Conservation (phyloP, 2,888 invertebrate species). For the Drosophila yooni region DNA sequence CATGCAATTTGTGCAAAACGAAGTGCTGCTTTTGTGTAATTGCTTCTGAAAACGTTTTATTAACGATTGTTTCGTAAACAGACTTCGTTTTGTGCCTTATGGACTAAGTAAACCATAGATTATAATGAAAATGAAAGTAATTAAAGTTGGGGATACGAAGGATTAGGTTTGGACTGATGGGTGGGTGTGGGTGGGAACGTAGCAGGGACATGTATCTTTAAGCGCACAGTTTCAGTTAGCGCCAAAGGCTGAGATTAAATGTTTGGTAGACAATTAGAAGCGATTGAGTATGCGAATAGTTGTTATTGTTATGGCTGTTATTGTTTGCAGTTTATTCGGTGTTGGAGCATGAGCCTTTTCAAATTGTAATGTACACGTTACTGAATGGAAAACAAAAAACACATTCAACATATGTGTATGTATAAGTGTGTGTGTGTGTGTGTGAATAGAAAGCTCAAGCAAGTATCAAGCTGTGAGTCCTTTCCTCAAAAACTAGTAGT, state of each 20-base stretch:
- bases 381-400: conserved; percentile 36
- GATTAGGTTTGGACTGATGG: conserved; percentile 14
- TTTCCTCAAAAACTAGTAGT: conserved; percentile 14
- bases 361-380: conserved; percentile 51
- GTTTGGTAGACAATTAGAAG: conserved; percentile 70
- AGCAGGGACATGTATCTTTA: conserved; percentile 43
- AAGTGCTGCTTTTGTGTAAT: conserved; percentile 50
- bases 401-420: conserved; percentile 29
- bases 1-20: conserved; percentile 78
- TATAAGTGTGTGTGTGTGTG: conserved; percentile 3
- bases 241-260: conserved; percentile 39
- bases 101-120: conserved; percentile 59
- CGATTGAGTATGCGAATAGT: conserved; percentile 52
- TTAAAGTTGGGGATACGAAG: conserved; percentile 54
- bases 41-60: conserved; percentile 21
- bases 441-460: conserved; percentile 51
- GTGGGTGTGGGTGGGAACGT: conserved; percentile 20
- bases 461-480: conserved; percentile 56
- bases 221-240: conserved; percentile 61
- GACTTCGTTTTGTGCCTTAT: conserved; percentile 63
- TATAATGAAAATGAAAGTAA: conserved; percentile 67
- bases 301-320: conserved; percentile 36
- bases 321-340: conserved; percentile 66
- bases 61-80: conserved; percentile 18
- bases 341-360: conserved; percentile 72